Percentiles rank a stretch among this genome's conserved stretches.
phyloP scores from a whole-genome alignment of 2,113 vertebrate species.

The Cottus gobio region DNA sequence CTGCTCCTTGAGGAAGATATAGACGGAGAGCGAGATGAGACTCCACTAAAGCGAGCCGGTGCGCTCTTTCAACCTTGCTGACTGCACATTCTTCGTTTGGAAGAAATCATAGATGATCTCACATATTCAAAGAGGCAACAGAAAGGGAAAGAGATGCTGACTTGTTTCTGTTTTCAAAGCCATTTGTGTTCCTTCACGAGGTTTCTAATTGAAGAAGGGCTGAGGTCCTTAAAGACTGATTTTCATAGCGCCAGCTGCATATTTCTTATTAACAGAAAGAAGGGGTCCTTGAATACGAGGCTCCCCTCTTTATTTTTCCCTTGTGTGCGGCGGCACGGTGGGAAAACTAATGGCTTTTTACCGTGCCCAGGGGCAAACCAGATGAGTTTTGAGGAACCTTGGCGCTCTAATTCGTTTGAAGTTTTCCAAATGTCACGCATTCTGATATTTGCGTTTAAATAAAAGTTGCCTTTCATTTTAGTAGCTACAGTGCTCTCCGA shows the following conservation, averaged over 20 bases:
- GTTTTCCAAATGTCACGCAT: slow-evolving; percentile 72
- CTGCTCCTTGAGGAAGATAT: slow-evolving; percentile 1
- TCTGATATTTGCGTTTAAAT: slow-evolving; percentile 67
- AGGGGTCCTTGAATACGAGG: slow-evolving; percentile 68
- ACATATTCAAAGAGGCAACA: slow-evolving; percentile 41
- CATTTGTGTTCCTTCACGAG: slow-evolving; percentile 27
- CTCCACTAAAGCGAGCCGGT: slow-evolving; percentile 10
- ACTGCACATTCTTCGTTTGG: slow-evolving; percentile 16
- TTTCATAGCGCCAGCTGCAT: slow-evolving; percentile 50
- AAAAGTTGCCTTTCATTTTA: slow-evolving; percentile 69
- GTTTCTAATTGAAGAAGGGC: slow-evolving; percentile 54
- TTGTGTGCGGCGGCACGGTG: slow-evolving; percentile 35
- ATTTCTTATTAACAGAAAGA: slow-evolving; percentile 56
- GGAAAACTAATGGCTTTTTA: slow-evolving; percentile 73
- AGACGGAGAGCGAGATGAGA: slow-evolving; percentile 37
- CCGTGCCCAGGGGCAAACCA: slow-evolving; percentile 64
- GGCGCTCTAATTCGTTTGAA: slow-evolving; percentile 68
- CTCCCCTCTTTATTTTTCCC: slow-evolving; percentile 50
- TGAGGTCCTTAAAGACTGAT: slow-evolving; percentile 49
- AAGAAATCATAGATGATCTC: slow-evolving; percentile 20
- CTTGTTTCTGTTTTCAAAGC: slow-evolving; percentile 42
- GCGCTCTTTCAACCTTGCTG: slow-evolving; percentile 31
- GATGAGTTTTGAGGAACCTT: slow-evolving; percentile 73
- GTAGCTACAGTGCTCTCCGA: slow-evolving; percentile 32
- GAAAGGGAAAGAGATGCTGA: slow-evolving; percentile 35